Evolutionary conservation across 2,113 vertebrate genomes (phyloP).

Genomic region (Takifugu flavidus): DNA sequence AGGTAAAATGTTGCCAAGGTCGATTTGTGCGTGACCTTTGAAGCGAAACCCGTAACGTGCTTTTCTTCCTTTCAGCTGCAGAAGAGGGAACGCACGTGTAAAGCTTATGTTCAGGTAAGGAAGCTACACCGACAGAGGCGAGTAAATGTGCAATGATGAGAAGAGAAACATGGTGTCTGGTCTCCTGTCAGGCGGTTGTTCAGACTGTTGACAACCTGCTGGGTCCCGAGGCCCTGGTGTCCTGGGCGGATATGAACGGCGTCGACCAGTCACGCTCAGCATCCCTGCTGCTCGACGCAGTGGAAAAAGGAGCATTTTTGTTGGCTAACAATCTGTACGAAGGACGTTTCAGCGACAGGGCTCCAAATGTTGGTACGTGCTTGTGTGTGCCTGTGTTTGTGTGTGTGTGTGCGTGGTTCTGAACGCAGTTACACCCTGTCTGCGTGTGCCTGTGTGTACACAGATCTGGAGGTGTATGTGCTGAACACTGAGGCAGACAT

Average conservation of each 20-base stretch:
- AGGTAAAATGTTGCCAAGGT: slow-evolving; percentile 71
- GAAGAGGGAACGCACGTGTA: slow-evolving; percentile 88
- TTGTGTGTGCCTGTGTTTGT: neutral
- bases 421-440: neutral
- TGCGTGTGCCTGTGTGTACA: slow-evolving; percentile 13
- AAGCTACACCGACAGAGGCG: neutral
- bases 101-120: slow-evolving; percentile 88
- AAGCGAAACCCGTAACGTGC: slow-evolving; percentile 32
- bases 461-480: slow-evolving; percentile 90
- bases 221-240: slow-evolving; percentile 82
- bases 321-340: slow-evolving; percentile 91
- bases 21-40: slow-evolving; percentile 47
- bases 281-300: slow-evolving; percentile 86
- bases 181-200: slow-evolving; percentile 82
- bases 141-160: neutral
- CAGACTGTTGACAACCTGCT: slow-evolving; percentile 88
- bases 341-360: slow-evolving; percentile 84
- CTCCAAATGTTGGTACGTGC: slow-evolving; percentile 81
- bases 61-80: slow-evolving; percentile 78
- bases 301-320: slow-evolving; percentile 91
- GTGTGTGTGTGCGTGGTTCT: neutral
- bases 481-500: slow-evolving; percentile 88
- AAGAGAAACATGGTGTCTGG: slow-evolving; percentile 1
- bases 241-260: slow-evolving; percentile 89
- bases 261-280: slow-evolving; percentile 87